Percentiles rank a stretch among this genome's conserved stretches.
These are phyloP conservation scores for Troides helena DNA, from an alignment of 2,888 invertebrate genomes.

Conservation along the genomic window DNA sequence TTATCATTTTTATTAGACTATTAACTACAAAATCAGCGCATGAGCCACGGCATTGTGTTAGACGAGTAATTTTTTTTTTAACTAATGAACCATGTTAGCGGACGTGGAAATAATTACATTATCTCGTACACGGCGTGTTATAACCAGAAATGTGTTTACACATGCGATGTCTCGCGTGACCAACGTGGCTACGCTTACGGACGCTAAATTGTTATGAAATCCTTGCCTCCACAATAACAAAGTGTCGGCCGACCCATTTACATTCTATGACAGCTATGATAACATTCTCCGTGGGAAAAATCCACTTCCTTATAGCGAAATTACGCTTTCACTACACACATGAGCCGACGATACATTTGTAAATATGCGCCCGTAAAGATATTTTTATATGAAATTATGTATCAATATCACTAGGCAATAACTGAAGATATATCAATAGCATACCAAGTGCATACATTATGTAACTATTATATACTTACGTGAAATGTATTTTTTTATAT, in stretches of 20 bases:
- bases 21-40: conserved; percentile 21
- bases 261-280: conserved; percentile 31
- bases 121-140: conserved; percentile 53
- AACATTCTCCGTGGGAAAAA: conserved; percentile 26
- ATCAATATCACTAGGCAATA: background rate
- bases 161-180: conserved; percentile 42
- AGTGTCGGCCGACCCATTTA: conserved; percentile 30
- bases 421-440: too few relatives aligned
- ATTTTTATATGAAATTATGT: conserved; percentile 1
- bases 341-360: conserved; percentile 3
- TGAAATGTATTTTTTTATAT: too few relatives aligned
- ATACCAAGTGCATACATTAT: too few relatives aligned
- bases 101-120: conserved; percentile 61
- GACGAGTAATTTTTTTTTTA: conserved; percentile 36
- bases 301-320: conserved; percentile 20
- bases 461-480: too few relatives aligned
- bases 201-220: conserved; percentile 30
- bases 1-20: background rate
- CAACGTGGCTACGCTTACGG: conserved; percentile 17
- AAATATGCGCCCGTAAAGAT: background rate
- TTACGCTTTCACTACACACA: conserved; percentile 12
- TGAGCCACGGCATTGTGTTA: conserved; percentile 40
- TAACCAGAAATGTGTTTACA: conserved; percentile 53
- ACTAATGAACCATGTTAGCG: conserved; percentile 36
- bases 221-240: conserved; percentile 31